Conservation (phyloP, 2,113 vertebrate species). For the Notothenia coriiceps region DNA sequence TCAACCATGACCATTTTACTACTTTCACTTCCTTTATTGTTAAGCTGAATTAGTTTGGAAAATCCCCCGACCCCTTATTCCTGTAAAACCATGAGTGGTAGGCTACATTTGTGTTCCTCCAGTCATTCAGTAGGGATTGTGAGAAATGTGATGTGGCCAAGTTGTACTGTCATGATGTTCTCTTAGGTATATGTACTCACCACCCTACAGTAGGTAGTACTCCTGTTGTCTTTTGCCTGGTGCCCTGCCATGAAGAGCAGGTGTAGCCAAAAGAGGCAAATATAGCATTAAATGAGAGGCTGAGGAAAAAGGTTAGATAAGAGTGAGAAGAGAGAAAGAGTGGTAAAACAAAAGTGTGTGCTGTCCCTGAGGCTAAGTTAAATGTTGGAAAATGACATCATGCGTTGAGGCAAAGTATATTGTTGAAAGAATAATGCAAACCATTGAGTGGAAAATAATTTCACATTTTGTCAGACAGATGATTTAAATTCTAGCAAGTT, state of each 20-base stretch:
- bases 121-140: conserved; percentile 27
- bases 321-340: neutral
- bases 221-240: conserved; percentile 33
- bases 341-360: neutral
- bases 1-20: conserved; percentile 9
- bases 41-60: conserved; percentile 10
- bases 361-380: neutral
- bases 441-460: conserved; percentile 17
- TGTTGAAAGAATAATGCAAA: conserved; percentile 1
- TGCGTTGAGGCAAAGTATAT: neutral
- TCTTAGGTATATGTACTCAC: neutral
- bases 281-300: conserved; percentile 18
- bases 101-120: neutral
- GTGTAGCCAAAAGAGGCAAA: conserved; percentile 41
- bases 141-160: conserved; percentile 19
- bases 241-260: conserved; percentile 46
- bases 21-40: conserved; percentile 52
- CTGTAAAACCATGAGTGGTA: neutral
- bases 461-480: conserved; percentile 48
- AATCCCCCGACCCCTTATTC: neutral
- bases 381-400: conserved; percentile 16
- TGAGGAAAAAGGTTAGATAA: conserved; percentile 6
- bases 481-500: conserved; percentile 54
- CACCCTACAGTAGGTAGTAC: neutral
- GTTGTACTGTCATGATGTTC: conserved; percentile 22